A percentile compares a stretch with the other conserved stretches of the same genome.
Evolutionary conservation across 1,140 invertebrate species (phyloP).

Genomic region (Trypoxylus dichotomus): DNA sequence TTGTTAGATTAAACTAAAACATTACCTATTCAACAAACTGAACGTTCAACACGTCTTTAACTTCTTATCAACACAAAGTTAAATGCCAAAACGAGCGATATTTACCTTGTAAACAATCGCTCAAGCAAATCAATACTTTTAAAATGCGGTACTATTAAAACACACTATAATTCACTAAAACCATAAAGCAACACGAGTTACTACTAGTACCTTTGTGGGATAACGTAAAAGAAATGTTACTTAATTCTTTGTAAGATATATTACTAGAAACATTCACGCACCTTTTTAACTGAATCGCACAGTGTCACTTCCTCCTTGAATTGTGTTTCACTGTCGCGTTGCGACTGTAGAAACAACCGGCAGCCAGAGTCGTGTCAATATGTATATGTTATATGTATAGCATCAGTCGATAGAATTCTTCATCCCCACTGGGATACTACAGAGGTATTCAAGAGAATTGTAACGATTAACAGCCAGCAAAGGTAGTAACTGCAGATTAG

Average conservation of each 20-base stretch:
- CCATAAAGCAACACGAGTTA: not conserved
- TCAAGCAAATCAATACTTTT: conserved; percentile 21
- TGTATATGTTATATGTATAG: not conserved
- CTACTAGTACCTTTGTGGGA: not conserved
- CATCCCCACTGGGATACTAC: conserved; percentile 10
- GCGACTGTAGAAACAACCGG: not conserved
- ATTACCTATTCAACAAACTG: not conserved
- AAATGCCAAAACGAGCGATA: conserved; percentile 18
- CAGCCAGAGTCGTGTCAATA: not conserved
- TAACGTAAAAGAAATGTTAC: not conserved
- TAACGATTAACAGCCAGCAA: not conserved
- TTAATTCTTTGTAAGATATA: not conserved
- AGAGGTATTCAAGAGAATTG: not conserved
- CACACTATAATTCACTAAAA: not conserved
- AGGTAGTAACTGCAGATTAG: no score
- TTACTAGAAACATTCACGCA: not conserved
- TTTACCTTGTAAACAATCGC: conserved; percentile 24
- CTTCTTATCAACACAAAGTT: not conserved
- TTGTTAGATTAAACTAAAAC: not conserved
- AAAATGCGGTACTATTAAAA: not conserved
- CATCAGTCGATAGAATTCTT: conserved; percentile 6
- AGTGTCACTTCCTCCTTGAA: not conserved
- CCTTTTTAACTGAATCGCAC: conserved; percentile 3
- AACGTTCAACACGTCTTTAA: not conserved
- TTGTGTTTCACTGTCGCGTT: not conserved